Evolutionary conservation across 2,797 vertebrate species (phyloP), one percentile per base, ranked within the genome.

Genomic region (Cossypha polioptera): DNA sequence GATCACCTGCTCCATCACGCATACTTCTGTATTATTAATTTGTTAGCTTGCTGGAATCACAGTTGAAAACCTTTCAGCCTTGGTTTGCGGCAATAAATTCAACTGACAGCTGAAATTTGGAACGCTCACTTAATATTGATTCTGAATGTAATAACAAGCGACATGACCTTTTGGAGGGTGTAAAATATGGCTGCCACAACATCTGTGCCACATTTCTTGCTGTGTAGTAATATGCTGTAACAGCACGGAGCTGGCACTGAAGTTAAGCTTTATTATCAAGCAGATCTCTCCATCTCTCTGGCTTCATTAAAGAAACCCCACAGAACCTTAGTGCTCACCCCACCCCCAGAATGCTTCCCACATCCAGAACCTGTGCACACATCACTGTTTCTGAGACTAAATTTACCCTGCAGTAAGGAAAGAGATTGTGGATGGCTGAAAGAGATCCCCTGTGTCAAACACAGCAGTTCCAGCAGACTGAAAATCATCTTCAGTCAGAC

Each of bases 51-150:
- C 96, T 97, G 28, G 95, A 98, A 98, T 97, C 97, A 96, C 97
- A 97, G 96, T 97, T 50, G 97, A 98, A 98, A 97, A 98, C 96
- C 97, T 98, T 97, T 98, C 98, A 97, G 97, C 96, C 95, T 95
- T 97, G 96, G 96, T 98, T 97, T 97, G 97, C 94, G 85, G 97
- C 97, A 97, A 98, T 98, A 98, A 98, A 98, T 98, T 98, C 97
- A 97, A 97, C 97, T 98, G 98, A 98, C 98, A 98, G 97, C 96
- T 98, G 97, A 98, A 98, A 98, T 98, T 98, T 98, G 98, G 97
- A 98, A 98, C 97, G 95, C 97, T 98, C 98, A 98, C 98, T 98
- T 98, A 98, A 98, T 98, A 98, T 98, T 98, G 98, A 98, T 98
- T 98, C 97, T 97, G 97, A 98, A 98, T 97, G 97, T 98, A 98